phyloP scores from a whole-genome alignment of 2,113 vertebrate species.

The Cacatua alba region DNA sequence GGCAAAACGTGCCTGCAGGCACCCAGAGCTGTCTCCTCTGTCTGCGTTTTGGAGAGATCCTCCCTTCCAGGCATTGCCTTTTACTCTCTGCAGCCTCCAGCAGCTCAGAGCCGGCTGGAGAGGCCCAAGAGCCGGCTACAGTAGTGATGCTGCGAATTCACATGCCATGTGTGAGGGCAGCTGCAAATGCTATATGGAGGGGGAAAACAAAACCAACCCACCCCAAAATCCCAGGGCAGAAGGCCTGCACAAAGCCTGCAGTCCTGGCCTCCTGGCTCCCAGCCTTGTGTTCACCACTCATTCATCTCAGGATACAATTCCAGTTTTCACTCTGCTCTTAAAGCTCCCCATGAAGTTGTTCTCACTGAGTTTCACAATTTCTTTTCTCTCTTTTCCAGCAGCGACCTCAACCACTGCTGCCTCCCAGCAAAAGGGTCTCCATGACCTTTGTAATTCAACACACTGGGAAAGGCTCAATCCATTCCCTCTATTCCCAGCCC shows the following conservation, averaged over 20 bases:
- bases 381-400: slow-evolving; percentile 7
- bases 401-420: not conserved
- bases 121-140: not conserved
- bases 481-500: slow-evolving; percentile 37
- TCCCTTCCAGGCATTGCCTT: not conserved
- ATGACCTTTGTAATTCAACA: slow-evolving; percentile 53
- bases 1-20: not conserved
- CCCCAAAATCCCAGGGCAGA: not conserved
- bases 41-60: not conserved
- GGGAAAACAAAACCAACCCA: not conserved
- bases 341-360: not conserved
- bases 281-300: not conserved
- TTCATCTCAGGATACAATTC: not conserved
- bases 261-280: not conserved
- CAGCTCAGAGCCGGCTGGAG: not conserved
- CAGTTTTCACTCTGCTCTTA: not conserved
- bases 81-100: not conserved
- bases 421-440: slow-evolving; percentile 46
- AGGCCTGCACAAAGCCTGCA: not conserved
- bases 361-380: not conserved
- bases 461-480: slow-evolving; percentile 45
- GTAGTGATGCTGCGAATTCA: not conserved
- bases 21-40: not conserved
- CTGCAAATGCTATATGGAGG: not conserved
- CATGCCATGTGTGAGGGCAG: not conserved